Conservation (phyloP, 1,140 invertebrate genomes). For the Drosophila ercepeae region DNA sequence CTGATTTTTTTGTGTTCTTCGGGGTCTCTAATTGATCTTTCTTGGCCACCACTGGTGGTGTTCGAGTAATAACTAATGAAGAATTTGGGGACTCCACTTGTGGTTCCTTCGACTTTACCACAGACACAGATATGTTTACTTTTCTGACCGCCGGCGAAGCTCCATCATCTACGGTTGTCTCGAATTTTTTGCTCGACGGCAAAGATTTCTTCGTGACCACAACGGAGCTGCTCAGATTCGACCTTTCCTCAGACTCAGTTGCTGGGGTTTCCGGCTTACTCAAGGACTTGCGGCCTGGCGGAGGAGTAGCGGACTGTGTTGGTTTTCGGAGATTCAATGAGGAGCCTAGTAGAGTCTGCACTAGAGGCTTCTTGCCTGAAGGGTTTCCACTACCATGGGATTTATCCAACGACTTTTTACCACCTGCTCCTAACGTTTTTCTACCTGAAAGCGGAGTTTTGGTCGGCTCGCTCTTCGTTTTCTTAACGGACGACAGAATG, state of each 20-base stretch:
- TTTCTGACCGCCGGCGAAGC: constrained; percentile 1
- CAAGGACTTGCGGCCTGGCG: neutral
- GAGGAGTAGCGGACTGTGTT: neutral
- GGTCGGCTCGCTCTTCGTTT: neutral
- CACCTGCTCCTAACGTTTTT: neutral
- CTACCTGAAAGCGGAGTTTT: neutral
- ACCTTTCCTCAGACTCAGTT: neutral
- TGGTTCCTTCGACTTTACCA: constrained; percentile 17
- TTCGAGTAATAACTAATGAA: neutral
- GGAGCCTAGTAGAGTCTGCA: constrained; percentile 32
- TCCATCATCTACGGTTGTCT: constrained; percentile 2
- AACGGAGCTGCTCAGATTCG: neutral
- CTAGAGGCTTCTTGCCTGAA: constrained; percentile 15
- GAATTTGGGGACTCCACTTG: neutral
- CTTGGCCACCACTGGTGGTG: neutral
- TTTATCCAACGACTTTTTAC: neutral
- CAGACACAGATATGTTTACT: constrained; percentile 39
- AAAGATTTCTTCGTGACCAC: constrained; percentile 20
- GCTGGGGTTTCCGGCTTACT: neutral
- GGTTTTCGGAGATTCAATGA: constrained; percentile 20
- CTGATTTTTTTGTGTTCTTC: constrained; percentile 6
- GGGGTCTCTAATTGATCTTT: neutral
- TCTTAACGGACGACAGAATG: constrained; percentile 2
- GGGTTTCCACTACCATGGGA: neutral
- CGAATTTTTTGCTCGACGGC: neutral